Base-by-base conservation (phyloP, 1,140 invertebrate species). In the Rhopalosiphum padi region DNA sequence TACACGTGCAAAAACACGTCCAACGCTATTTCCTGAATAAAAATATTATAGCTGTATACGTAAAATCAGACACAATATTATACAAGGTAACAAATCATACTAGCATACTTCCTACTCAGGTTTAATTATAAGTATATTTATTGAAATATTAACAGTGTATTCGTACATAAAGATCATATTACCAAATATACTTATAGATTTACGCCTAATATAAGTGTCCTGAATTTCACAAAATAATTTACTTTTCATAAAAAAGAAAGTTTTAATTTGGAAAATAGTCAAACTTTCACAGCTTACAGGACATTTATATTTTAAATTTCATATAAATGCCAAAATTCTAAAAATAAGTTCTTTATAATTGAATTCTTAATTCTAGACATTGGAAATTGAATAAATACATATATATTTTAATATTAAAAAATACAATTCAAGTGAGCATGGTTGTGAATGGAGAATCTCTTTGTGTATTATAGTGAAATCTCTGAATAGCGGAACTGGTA, bases 1-100 rank as follows among this genome's bases (percentile, higher is more conserved):
- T 96, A 96, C 25, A 96, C 96, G 95, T 96, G 96, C 82, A 96
- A 95, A 94, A 96, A 96, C 93, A 96, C 95, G 94, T 96, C 96
- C 93, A 96, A 94, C 11, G 96, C 96, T 94, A 96, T 96, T 94
- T 96, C 96, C 96, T 96, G 51, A 46, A 94, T 37, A 5, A 35
- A 90, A 51, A 51, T n/a, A 77, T 11, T 35, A n/a, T 77, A n/a
- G 18, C n/a, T 1, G 15, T 77, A n/a, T 15, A 6, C 60, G 18
- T n/a, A 9, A 51, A 83, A 41, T 53, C 35, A 9, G 30, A 82
- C 6, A 82, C 6, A 41, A 4, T 41, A 41, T 2, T 41, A 41
- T 3, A 41, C 41, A 41, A 4, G 41, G 41, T 41, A 55, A 23
- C 23, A 55, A 21, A 55, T 55, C 22, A 55, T 23, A 55, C 53